Percentiles rank a stretch among this genome's conserved stretches.
Conservation (phyloP, 2,888 invertebrate genomes). For the Drosophila mayaguana region DNA sequence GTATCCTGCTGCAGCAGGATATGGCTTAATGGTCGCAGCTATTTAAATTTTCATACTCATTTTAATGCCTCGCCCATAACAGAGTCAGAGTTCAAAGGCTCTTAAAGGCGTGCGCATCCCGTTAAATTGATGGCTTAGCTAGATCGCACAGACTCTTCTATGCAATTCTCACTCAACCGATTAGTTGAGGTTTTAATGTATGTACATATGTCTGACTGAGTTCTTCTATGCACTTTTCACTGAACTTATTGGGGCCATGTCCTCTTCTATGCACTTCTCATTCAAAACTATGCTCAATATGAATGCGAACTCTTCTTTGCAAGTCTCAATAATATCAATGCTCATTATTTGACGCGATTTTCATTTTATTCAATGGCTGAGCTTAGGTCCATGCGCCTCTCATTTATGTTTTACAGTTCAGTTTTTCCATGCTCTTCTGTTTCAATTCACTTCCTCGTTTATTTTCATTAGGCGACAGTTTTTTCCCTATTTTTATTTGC, state of each 20-base stretch:
- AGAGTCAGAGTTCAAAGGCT: background rate
- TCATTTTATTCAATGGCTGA: background rate
- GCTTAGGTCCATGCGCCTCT: conserved; percentile 6
- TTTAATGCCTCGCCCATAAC: conserved; percentile 38
- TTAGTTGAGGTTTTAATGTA: background rate
- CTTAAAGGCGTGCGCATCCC: background rate
- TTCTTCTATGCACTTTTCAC: background rate
- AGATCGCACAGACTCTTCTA: background rate
- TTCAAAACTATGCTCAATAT: background rate
- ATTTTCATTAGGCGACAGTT: conserved; percentile 56
- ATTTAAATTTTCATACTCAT: conserved; percentile 68
- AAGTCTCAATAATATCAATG: background rate
- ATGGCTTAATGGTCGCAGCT: conserved; percentile 72
- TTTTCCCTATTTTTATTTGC: conserved; percentile 12
- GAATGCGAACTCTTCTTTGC: background rate
- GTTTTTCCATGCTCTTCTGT: conserved; percentile 2
- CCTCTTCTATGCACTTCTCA: background rate
- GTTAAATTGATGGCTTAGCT: background rate
- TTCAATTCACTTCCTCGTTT: conserved; percentile 37
- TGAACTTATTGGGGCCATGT: background rate
- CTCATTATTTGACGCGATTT: background rate
- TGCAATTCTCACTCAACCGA: background rate
- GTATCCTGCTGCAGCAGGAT: conserved; percentile 52
- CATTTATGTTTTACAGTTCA: background rate
- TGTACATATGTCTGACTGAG: background rate